phyloP scores from a whole-genome alignment of 2,888 invertebrate species.

The Aporophyla nigra region DNA sequence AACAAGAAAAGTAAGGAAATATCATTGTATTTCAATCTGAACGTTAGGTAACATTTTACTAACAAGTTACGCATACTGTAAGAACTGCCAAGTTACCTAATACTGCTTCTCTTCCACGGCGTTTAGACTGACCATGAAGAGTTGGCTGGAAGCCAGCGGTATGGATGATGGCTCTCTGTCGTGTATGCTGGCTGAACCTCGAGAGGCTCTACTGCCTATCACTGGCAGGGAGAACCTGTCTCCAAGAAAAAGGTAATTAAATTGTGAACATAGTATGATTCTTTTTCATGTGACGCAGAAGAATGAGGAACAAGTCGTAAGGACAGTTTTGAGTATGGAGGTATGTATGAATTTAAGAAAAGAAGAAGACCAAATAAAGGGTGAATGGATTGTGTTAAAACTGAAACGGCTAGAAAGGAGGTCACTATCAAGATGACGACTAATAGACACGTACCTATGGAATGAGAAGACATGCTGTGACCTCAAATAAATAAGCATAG shows the following conservation, averaged over 20 bases:
- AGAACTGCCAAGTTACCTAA: neutral
- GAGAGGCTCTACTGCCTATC: slow-evolving; percentile 89
- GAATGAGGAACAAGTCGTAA: neutral
- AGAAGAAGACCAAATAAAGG: neutral
- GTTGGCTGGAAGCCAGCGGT: slow-evolving; percentile 85
- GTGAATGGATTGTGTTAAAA: neutral
- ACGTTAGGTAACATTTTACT: neutral
- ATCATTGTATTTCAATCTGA: neutral
- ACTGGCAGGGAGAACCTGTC: slow-evolving; percentile 88
- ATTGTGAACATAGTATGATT: neutral
- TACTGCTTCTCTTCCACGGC: neutral
- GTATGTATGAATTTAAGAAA: neutral
- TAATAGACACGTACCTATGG: no score
- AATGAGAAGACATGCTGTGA: neutral
- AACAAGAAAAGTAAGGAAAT: neutral
- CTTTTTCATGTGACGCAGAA: neutral
- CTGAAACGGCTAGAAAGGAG: neutral
- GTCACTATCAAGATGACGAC: neutral
- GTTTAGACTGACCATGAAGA: slow-evolving; percentile 82
- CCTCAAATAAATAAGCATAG: neutral
- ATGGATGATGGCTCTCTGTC: slow-evolving; percentile 85
- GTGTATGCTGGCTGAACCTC: slow-evolving; percentile 87
- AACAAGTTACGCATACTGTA: neutral
- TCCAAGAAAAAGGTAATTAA: slow-evolving; percentile 83
- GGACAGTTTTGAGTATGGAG: neutral